A percentile compares a stretch with the other conserved stretches of the same genome.
phyloP scores from a whole-genome alignment of 2,797 vertebrate genomes.

The Phoeniculus purpureus region DNA sequence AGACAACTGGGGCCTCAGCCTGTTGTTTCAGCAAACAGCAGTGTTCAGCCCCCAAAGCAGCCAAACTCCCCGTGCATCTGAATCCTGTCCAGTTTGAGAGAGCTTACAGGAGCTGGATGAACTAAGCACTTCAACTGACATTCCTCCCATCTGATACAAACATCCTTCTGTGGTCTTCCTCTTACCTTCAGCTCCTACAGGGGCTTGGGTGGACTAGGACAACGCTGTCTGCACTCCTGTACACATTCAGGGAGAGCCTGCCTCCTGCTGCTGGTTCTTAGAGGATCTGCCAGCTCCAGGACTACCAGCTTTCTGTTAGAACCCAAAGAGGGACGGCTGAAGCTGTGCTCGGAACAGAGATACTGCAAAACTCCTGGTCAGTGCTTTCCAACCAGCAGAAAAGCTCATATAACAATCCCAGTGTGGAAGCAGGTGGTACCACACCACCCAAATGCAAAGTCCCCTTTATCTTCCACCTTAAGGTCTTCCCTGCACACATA shows the following conservation, averaged over 20 bases:
- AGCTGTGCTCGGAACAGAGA: conserved; percentile 23
- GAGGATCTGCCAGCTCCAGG: not conserved
- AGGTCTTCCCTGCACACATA: not conserved
- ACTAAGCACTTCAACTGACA: not conserved
- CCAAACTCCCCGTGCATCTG: not conserved
- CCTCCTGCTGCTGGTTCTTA: not conserved
- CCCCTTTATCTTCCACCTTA: not conserved
- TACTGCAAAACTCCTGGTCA: conserved; percentile 6
- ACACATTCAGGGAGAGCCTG: not conserved
- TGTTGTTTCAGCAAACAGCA: not conserved
- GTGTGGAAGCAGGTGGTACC: accelerated
- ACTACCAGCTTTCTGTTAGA: not conserved
- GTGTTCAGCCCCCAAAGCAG: not conserved
- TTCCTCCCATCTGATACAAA: not conserved
- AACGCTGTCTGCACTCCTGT: not conserved
- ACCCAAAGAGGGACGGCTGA: not conserved
- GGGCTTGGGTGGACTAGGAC: not conserved
- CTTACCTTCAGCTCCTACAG: not conserved
- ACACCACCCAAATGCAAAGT: not conserved
- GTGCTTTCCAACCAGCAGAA: conserved; percentile 1
- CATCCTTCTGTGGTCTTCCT: not conserved
- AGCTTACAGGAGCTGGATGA: not conserved
- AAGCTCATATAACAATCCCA: conserved; percentile 23
- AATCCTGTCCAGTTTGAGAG: not conserved
- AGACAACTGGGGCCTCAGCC: not conserved